Evolutionary conservation across 2,797 vertebrate species (phyloP).

Genomic region (Sorex maritimensis): DNA sequence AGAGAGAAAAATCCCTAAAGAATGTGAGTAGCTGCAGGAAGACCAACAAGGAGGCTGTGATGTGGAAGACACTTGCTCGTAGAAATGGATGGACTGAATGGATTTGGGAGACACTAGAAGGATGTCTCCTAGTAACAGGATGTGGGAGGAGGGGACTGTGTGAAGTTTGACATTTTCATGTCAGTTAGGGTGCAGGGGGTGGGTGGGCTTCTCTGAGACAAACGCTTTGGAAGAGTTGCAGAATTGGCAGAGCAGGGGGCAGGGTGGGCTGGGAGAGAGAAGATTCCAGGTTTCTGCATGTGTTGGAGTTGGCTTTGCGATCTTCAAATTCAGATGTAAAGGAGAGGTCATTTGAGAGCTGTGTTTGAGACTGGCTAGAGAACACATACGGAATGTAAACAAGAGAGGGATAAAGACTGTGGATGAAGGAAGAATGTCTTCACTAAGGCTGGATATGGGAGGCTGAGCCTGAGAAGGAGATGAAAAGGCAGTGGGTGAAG

Average conservation of each 20-base stretch:
- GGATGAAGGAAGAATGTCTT: neutral
- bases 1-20: too few species aligned
- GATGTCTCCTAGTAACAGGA: too few species aligned
- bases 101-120: neutral
- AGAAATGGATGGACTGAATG: neutral
- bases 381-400: neutral
- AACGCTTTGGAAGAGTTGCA: neutral
- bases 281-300: neutral
- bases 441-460: neutral
- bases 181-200: neutral
- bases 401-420: neutral
- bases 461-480: too few species aligned
- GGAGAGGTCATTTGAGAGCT: neutral
- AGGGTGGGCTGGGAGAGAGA: fast-evolving
- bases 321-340: neutral
- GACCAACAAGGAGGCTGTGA: neutral
- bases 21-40: neutral
- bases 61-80: neutral
- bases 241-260: neutral
- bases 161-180: neutral
- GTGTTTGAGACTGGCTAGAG: neutral
- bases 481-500: too few species aligned
- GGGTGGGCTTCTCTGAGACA: neutral
- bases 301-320: neutral
- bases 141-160: neutral